Conservation (phyloP, 1,140 invertebrate species). For the Papilio helenus region DNA sequence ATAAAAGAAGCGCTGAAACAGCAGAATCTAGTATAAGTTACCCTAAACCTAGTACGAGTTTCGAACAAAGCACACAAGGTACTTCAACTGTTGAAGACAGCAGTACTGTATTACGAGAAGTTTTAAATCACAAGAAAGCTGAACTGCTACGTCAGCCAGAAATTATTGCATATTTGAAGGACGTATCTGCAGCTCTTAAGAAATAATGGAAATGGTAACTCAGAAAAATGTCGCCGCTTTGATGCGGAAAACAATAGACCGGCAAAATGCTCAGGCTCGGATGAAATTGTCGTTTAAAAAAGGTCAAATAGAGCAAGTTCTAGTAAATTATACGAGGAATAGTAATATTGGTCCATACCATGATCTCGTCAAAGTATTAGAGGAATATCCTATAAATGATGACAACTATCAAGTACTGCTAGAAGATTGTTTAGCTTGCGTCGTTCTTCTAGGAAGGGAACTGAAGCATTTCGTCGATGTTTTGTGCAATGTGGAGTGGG, state of each 20-base stretch:
- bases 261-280: slow-evolving; percentile 64
- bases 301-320: slow-evolving; percentile 70
- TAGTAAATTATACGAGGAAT: slow-evolving; percentile 61
- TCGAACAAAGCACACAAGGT: slow-evolving; percentile 63
- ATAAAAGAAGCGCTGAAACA: slow-evolving; percentile 73
- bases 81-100: slow-evolving; percentile 67
- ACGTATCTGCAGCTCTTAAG: slow-evolving; percentile 72
- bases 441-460: slow-evolving; percentile 71
- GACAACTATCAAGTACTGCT: slow-evolving; percentile 71
- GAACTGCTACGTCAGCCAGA: slow-evolving; percentile 77
- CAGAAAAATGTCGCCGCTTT: slow-evolving; percentile 74
- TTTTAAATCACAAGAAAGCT: slow-evolving; percentile 79
- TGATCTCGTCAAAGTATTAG: slow-evolving; percentile 73
- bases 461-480: slow-evolving; percentile 69
- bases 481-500: slow-evolving; percentile 73
- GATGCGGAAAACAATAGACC: slow-evolving; percentile 75
- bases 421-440: slow-evolving; percentile 71
- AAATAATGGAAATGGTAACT: slow-evolving; percentile 74
- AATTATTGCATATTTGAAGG: slow-evolving; percentile 72
- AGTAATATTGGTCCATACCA: slow-evolving; percentile 64
- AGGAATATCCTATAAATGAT: slow-evolving; percentile 69
- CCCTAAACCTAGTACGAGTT: slow-evolving; percentile 72
- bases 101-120: slow-evolving; percentile 74
- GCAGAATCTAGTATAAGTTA: slow-evolving; percentile 58
- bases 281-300: slow-evolving; percentile 68